phyloP scores from a whole-genome alignment of 2,113 vertebrate species.

The Mesocricetus auratus region DNA sequence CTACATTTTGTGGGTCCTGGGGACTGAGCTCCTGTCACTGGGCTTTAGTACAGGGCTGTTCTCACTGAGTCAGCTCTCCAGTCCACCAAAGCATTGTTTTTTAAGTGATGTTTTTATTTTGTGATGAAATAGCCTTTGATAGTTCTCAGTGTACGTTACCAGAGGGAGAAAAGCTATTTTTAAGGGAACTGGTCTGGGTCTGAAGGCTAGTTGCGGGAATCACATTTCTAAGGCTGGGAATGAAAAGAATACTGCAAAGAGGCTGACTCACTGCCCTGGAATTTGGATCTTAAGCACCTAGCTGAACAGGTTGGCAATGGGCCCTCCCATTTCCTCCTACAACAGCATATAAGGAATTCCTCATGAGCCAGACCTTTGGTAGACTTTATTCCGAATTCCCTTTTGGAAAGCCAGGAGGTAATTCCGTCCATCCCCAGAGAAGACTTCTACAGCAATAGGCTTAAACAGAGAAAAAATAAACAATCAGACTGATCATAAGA shows the following conservation, averaged over 20 bases:
- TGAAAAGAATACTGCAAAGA: conserved; percentile 40
- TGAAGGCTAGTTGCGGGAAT: conserved; percentile 22
- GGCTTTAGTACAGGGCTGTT: not conserved
- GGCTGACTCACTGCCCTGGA: not conserved
- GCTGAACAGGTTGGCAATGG: not conserved
- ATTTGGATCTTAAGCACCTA: conserved; percentile 25
- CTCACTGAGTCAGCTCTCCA: not conserved
- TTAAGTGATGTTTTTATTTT: conserved; percentile 11
- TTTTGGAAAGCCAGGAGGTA: conserved; percentile 98
- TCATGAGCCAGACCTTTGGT: conserved; percentile 92
- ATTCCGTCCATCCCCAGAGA: conserved; percentile 98
- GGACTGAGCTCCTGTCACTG: too few species aligned
- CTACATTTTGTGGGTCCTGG: not conserved
- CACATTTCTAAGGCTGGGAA: conserved; percentile 13
- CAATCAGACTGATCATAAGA: not conserved
- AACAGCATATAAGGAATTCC: not conserved
- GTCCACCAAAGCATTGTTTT: not conserved
- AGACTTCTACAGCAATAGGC: conserved; percentile 99
- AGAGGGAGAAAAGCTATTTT: conserved; percentile 44
- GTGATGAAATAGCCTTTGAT: conserved; percentile 19
- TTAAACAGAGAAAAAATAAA: conserved; percentile 77
- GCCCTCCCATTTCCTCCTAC: not conserved
- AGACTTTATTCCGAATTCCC: conserved; percentile 98
- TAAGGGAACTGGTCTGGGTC: not conserved
- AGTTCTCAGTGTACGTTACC: not conserved